A percentile compares a stretch with the other conserved stretches of the same genome.
phyloP scores from a whole-genome alignment of 2,113 vertebrate genomes.

The Emydocephalus ijimae region DNA sequence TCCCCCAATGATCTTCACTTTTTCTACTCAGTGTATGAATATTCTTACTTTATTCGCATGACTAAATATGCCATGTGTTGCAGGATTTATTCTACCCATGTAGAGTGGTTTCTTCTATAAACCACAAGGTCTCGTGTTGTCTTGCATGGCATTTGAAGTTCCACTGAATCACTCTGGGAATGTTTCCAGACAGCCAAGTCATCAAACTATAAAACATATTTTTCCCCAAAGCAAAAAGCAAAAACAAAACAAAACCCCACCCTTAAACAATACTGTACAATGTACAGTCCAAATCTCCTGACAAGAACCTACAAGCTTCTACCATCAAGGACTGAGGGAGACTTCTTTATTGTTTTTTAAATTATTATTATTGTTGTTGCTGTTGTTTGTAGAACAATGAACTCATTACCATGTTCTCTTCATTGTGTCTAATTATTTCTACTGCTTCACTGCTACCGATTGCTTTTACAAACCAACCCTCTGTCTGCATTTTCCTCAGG shows the following conservation, averaged over 20 bases:
- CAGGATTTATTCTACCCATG: slow-evolving; percentile 21
- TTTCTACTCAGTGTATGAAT: background rate
- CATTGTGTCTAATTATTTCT: background rate
- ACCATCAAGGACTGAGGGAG: background rate
- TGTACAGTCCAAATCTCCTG: background rate
- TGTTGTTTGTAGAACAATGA: background rate
- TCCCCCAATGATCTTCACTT: slow-evolving; percentile 4
- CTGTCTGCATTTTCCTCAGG: background rate
- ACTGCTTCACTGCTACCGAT: background rate
- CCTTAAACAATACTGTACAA: background rate
- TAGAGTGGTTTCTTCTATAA: background rate
- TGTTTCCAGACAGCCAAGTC: background rate
- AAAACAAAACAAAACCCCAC: background rate
- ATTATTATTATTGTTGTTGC: background rate
- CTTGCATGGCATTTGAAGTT: background rate
- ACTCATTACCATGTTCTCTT: background rate
- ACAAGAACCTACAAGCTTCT: background rate
- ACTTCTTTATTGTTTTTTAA: background rate
- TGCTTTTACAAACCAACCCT: background rate
- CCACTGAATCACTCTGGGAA: background rate
- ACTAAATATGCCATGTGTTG: slow-evolving; percentile 36
- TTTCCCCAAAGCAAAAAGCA: background rate
- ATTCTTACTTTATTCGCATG: slow-evolving; percentile 6
- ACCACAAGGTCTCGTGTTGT: slow-evolving; percentile 16
- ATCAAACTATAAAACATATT: background rate